Conservation (phyloP, 2,113 vertebrate genomes). For the Electrona antarctica region DNA sequence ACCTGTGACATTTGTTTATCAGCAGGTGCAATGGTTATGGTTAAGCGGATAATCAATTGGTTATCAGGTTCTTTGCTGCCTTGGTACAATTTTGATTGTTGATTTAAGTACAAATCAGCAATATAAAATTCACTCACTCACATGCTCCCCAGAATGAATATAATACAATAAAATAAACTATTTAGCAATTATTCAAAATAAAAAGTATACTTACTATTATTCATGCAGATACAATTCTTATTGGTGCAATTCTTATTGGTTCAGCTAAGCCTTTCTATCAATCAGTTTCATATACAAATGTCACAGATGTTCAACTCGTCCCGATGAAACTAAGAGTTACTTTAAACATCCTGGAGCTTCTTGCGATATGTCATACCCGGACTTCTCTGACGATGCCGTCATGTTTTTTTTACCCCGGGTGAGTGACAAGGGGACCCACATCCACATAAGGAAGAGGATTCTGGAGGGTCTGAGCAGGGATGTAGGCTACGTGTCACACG, state of each 20-base stretch:
- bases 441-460: conserved; percentile 32
- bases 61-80: background rate
- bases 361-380: conserved; percentile 24
- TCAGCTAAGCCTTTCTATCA: background rate
- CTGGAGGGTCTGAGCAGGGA: conserved; percentile 15
- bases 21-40: conserved; percentile 39
- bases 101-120: background rate
- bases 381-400: conserved; percentile 35
- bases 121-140: too few relatives aligned
- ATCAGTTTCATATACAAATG: background rate
- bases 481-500: conserved; percentile 37
- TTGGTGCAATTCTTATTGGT: background rate
- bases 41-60: conserved; percentile 8
- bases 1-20: conserved; percentile 58
- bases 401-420: conserved; percentile 38
- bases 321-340: background rate
- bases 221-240: background rate
- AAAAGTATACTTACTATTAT: background rate
- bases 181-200: too few relatives aligned
- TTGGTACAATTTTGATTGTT: background rate
- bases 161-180: too few relatives aligned
- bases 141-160: too few relatives aligned
- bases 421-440: conserved; percentile 35
- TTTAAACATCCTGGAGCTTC: conserved; percentile 21
- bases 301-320: conserved; percentile 1